These are phyloP conservation scores for Vireo griseus DNA, from an alignment of 2,797 vertebrate species.

Conservation along the genomic window DNA sequence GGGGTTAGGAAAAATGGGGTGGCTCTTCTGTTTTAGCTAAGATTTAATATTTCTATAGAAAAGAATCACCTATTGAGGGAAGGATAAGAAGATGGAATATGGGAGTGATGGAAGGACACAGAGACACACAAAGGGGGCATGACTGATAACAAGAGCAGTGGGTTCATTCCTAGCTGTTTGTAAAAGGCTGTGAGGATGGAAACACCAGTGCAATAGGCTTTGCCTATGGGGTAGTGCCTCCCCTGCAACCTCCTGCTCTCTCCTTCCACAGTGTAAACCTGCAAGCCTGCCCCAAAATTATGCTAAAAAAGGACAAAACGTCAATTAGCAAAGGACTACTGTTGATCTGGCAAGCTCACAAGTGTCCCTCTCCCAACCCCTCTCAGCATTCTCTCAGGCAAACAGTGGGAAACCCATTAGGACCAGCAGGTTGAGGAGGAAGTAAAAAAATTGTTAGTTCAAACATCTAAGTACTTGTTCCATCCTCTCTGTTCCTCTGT, in stretches of 20 bases:
- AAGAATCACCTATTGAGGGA: constrained; percentile 21
- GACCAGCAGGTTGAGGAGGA: background rate
- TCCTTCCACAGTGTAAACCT: background rate
- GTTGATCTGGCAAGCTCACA: background rate
- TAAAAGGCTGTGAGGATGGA: constrained; percentile 38
- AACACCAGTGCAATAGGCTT: constrained; percentile 14
- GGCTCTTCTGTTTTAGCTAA: constrained; percentile 29
- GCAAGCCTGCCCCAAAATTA: constrained; percentile 3
- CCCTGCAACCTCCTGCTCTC: background rate
- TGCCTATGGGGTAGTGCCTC: constrained; percentile 25
- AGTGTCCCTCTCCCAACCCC: background rate
- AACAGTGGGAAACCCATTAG: constrained; percentile 15
- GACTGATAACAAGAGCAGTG: background rate
- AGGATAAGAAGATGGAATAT: constrained; percentile 42
- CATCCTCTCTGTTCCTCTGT: background rate
- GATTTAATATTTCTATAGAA: constrained; percentile 37
- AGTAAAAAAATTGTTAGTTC: background rate
- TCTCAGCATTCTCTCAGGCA: background rate
- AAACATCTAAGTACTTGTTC: background rate
- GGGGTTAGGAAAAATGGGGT: background rate
- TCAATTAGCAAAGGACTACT: background rate
- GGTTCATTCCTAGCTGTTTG: constrained; percentile 36
- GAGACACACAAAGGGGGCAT: background rate
- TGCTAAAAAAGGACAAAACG: background rate
- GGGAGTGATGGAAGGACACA: constrained; percentile 26